Base-by-base conservation (phyloP, 2,797 vertebrate genomes). In the Neoniphon sammara region DNA sequence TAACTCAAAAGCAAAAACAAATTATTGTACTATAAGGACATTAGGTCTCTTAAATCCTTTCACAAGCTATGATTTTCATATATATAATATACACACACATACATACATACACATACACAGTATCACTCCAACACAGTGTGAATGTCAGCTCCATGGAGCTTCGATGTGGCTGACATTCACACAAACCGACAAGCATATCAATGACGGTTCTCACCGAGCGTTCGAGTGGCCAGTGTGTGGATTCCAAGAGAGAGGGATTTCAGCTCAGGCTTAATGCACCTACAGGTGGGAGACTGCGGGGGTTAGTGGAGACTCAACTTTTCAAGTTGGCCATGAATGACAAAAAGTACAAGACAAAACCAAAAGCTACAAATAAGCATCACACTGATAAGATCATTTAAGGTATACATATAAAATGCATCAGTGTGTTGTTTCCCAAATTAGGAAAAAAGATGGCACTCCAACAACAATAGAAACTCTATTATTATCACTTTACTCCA, bases 221-320 rank as follows among this genome's bases (percentile, higher is more conserved):
- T 97, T 73, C 96, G 94, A 72, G 96, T 90, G 18, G 89, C 93
- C 93, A 98, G 75, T 0, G 96, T 97, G 77, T 98, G 94, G 82
- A 97, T 94, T 73, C 97, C 96, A 84, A 99, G 87, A 17, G 96
- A 96, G 50, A 98, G 93, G 4, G 96, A 96, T 88, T 98, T 99
- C 63, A 99, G 87, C 59, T 97, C 95, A 54, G 96, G 96, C 20
- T 94, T 95, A 85, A 95, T 96, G 70, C 95, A 97, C 78, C 97
- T 98, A 67, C 8, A 70, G 61, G 84, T 53, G 91, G 83, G 71
- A 57, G 27, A 66, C 7, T 4, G 31, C 27, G 20, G 21, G 10
- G 0, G 11, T 52, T 65, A 53, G 68, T 12, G 20, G 44, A 9
- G 18, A 18, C 9, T 55, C 9, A 5, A 7, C 10, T 56, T 18